Percentiles rank a stretch among this genome's conserved stretches.
phyloP scores from a whole-genome alignment of 2,113 vertebrate genomes.

The Noctilio leporinus region DNA sequence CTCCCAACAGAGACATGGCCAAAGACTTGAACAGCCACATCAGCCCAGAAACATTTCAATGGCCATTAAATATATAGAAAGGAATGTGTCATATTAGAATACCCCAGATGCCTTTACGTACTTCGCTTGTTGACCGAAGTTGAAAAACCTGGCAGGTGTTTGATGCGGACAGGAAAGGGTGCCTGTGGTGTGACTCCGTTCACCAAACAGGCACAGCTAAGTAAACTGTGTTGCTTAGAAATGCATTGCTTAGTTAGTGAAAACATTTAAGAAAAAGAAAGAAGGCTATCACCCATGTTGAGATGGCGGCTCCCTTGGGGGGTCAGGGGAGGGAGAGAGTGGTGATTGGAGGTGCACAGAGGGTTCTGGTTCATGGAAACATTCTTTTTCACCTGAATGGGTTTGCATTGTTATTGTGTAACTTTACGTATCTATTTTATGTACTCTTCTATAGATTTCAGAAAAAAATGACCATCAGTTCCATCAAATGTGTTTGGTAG shows the following conservation, averaged over 20 bases:
- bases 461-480: not conserved
- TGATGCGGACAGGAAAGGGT: not conserved
- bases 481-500: not conserved
- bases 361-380: not conserved
- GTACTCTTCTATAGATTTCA: not conserved
- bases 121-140: not conserved
- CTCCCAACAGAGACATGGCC: not conserved
- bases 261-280: not conserved
- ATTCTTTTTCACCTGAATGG: not conserved
- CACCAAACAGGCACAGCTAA: not conserved
- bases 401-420: not conserved
- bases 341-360: not conserved
- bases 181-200: not conserved
- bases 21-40: not conserved
- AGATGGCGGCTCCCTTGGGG: not conserved
- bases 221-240: not conserved
- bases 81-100: not conserved
- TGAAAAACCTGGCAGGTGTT: not conserved
- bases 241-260: not conserved
- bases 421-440: not conserved
- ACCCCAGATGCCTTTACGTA: not conserved
- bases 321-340: not conserved
- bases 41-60: not conserved
- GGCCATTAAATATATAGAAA: not conserved
- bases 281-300: not conserved